Evolutionary conservation across 2,113 vertebrate genomes (phyloP).

Genomic region (Vulpes ferrilata): DNA sequence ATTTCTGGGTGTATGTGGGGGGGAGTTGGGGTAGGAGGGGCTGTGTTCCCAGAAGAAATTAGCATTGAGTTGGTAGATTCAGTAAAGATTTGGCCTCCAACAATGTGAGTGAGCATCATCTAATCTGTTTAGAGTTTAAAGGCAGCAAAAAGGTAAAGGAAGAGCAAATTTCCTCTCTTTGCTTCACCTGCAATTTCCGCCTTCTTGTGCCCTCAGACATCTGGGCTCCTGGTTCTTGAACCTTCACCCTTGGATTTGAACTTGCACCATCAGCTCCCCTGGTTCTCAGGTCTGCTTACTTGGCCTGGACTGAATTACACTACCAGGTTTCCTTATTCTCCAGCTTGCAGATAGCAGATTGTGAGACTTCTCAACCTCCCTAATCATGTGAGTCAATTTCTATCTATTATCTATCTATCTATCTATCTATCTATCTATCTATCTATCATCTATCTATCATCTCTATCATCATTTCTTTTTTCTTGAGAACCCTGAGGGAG

Average conservation of each 20-base stretch:
- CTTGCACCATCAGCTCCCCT: not conserved
- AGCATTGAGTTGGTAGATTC: not conserved
- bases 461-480: not conserved
- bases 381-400: not conserved
- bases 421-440: not conserved
- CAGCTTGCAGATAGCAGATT: not conserved
- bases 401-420: not conserved
- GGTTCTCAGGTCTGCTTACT: not conserved
- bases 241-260: not conserved
- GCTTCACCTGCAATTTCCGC: not conserved
- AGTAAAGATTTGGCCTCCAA: not conserved
- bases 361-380: not conserved
- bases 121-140: not conserved
- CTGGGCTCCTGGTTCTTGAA: not conserved
- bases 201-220: not conserved
- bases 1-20: not conserved
- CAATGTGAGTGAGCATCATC: not conserved
- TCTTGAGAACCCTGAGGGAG: not conserved
- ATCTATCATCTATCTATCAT: not conserved
- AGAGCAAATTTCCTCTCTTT: not conserved
- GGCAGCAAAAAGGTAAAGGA: not conserved
- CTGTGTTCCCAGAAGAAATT: not conserved
- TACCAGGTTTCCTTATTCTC: not conserved
- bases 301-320: too few species aligned
- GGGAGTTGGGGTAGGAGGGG: not conserved